phyloP scores from a whole-genome alignment of 53 echinoderm and acorn worm genomes.

The Echinometra lucunter region DNA sequence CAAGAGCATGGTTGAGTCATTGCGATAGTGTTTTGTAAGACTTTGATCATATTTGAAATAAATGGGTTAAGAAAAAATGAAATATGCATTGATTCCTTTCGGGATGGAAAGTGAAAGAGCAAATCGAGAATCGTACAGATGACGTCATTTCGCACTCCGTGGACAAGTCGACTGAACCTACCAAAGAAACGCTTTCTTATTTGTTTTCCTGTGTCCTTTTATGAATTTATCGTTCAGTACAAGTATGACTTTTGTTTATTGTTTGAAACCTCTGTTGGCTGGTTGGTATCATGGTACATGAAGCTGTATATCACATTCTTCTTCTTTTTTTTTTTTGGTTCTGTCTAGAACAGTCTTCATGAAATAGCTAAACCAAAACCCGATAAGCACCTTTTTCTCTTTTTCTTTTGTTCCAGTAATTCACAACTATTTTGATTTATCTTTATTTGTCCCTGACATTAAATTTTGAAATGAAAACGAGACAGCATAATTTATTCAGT shows the following conservation, averaged over 20 bases:
- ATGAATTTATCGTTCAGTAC: not conserved
- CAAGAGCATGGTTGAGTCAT: not conserved
- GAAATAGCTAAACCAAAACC: not conserved
- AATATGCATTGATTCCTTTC: not conserved
- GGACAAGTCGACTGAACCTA: not conserved
- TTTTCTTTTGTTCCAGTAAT: not conserved
- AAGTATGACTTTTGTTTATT: not conserved
- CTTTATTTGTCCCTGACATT: not conserved
- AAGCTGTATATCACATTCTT: not conserved
- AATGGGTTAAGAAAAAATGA: not conserved
- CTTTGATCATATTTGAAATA: not conserved
- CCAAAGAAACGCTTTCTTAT: not conserved
- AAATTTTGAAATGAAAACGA: too few species aligned
- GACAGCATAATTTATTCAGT: too few species aligned
- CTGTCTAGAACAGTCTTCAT: not conserved
- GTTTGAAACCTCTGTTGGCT: not conserved
- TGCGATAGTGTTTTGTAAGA: not conserved
- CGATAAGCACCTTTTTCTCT: not conserved
- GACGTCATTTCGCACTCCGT: conserved; percentile 15
- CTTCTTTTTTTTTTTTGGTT: not conserved
- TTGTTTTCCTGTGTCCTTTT: too few species aligned
- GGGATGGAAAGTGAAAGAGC: not conserved
- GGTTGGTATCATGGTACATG: not conserved
- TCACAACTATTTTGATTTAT: not conserved
- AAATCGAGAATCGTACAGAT: conserved; percentile 5